phyloP scores from a whole-genome alignment of 2,113 vertebrate species.

The Vidua chalybeata region DNA sequence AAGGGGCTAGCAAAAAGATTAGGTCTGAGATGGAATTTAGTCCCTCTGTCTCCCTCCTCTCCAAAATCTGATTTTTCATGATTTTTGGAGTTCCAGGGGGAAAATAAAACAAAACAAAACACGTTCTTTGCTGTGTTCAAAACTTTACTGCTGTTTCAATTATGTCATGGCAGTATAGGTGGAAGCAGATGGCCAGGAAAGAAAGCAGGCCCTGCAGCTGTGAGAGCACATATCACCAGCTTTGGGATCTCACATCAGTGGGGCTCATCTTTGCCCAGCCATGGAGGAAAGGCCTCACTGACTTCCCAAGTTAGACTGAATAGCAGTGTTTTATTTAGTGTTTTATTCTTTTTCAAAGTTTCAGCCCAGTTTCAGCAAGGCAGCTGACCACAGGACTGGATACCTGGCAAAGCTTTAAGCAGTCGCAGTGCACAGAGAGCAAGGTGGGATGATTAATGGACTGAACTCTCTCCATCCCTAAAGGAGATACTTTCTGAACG shows the following conservation, averaged over 20 bases:
- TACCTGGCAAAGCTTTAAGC: background rate
- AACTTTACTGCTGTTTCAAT: background rate
- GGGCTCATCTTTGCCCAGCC: background rate
- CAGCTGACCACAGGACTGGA: background rate
- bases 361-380: background rate
- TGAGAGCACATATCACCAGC: background rate
- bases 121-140: background rate
- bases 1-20: background rate
- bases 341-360: background rate
- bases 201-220: background rate
- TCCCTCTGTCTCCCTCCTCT: background rate
- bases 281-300: background rate
- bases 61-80: slow-evolving; percentile 26
- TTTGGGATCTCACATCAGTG: background rate
- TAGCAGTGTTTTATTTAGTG: background rate
- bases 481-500: background rate
- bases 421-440: background rate
- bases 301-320: background rate
- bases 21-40: background rate
- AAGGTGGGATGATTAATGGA: background rate
- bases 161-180: background rate
- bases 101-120: background rate
- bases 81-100: background rate
- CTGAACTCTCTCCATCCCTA: background rate
- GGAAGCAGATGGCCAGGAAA: slow-evolving; percentile 5